Conservation (phyloP, 2,113 vertebrate genomes). For the Aythya baeri region DNA sequence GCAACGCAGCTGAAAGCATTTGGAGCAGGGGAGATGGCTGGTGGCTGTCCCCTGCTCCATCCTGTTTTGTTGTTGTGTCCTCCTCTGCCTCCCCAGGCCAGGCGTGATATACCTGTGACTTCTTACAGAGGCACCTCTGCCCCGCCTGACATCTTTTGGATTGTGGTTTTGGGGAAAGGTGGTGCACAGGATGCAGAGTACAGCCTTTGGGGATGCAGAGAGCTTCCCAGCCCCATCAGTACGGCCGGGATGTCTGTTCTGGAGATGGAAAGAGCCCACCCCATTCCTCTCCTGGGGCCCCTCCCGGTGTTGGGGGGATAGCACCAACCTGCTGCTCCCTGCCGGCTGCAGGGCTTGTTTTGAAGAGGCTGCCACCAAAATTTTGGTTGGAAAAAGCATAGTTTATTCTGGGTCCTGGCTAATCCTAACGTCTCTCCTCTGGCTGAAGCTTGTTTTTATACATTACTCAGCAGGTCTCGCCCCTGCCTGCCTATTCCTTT, state of each 20-base stretch:
- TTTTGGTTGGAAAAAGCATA: constrained; percentile 48
- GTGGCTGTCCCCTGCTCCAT: background rate
- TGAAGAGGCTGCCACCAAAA: constrained; percentile 24
- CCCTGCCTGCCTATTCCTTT: constrained; percentile 69
- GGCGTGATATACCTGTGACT: background rate
- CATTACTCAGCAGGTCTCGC: constrained; percentile 59
- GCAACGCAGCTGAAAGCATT: fast-evolving
- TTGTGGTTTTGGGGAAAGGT: background rate
- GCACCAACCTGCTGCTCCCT: constrained; percentile 37
- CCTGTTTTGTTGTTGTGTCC: background rate
- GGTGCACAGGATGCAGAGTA: fast-evolving
- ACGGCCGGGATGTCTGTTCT: background rate
- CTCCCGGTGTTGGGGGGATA: background rate
- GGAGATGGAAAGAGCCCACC: background rate
- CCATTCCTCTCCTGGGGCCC: background rate
- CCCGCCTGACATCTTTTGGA: background rate
- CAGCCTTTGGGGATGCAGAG: background rate
- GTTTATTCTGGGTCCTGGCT: constrained; percentile 63
- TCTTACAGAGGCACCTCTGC: background rate
- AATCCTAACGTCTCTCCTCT: constrained; percentile 69
- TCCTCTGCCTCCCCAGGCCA: background rate
- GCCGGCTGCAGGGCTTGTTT: background rate
- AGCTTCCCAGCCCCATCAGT: background rate
- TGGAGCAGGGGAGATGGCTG: background rate
- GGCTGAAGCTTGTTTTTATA: constrained; percentile 64